Evolutionary conservation across 1,140 invertebrate species (phyloP), one percentile per base, ranked within the genome.

Genomic region (Vanessa atalanta): DNA sequence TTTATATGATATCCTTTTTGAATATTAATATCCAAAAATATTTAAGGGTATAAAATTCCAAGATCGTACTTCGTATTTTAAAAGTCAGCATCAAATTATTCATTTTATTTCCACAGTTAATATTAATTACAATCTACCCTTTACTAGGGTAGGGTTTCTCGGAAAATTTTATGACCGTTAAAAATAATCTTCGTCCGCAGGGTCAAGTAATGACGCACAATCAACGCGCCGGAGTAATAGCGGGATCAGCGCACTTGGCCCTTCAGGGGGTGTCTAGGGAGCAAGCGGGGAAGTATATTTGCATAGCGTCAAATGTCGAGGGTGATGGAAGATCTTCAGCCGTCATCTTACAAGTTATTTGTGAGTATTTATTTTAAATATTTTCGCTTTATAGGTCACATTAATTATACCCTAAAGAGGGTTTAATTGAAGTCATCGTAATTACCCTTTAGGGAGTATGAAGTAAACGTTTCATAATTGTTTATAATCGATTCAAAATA

Each of bases 251-350:
- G 64, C 95, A 96, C 85, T 91, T 98, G 64, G 97, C 96, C 15
- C 92, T 98, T 71, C 96, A 97, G 84, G 94, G 94, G 15, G 96
- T 97, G 43, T 95, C 94, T 76, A 94, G 96, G 75, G 94, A 95
- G 63, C 96, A 96, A 84, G 96, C 96, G 8, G 97, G 97, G 26
- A 95, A 95, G 91, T 98, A 98, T 87, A 95, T 96, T 3, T 98
- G 97, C 86, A 95, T 96, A 8, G 97, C 97, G 1, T 96, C 96
- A 48, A 98, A 98, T 83, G 96, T 97, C 12, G 97, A 98, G 88
- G 97, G 97, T 23, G 96, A 97, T 83, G 97, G 97, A 14, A 95
- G 95, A 71, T 97, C 97, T 47, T 95, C 96, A 78, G 94, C 94
- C 20, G 95, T 97, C 2, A 94, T 95, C 81, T 93, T 98, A 26